phyloP scores from a whole-genome alignment of 2,113 vertebrate species.

The Trichechus manatus region DNA sequence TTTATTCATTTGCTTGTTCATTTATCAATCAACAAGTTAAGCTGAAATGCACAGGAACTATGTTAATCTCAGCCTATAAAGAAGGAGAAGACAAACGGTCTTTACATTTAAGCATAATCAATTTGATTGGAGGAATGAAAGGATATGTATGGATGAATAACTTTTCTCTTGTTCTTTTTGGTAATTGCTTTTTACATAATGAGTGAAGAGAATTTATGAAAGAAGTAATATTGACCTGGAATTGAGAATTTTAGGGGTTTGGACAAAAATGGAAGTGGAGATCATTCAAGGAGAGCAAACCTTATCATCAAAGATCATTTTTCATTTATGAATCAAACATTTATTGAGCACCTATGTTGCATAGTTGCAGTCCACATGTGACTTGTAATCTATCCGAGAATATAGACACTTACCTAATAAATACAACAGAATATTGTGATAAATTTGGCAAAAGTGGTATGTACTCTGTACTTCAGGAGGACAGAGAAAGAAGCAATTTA shows the following conservation, averaged over 20 bases:
- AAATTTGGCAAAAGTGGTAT: neutral
- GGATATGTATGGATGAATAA: neutral
- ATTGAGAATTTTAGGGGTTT: neutral
- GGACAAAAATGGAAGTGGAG: constrained; percentile 43
- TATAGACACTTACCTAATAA: neutral
- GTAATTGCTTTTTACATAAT: constrained; percentile 2
- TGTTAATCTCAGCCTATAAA: neutral
- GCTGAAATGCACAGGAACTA: neutral
- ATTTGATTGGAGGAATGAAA: neutral
- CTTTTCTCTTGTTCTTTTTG: neutral
- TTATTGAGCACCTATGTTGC: neutral
- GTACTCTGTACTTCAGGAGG: neutral
- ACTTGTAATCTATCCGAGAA: neutral
- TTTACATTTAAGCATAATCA: neutral
- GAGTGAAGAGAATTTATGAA: constrained; percentile 20
- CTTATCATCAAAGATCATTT: constrained; percentile 12
- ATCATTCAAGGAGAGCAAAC: neutral
- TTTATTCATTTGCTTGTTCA: neutral
- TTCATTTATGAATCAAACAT: constrained; percentile 26
- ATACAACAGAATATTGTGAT: neutral
- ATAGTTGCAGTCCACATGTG: neutral
- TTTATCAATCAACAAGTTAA: neutral
- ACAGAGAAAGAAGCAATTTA: constrained; percentile 20
- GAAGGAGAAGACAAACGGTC: neutral
- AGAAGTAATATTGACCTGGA: neutral